These are phyloP conservation scores for Mylabris sibirica DNA, from an alignment of 2,888 invertebrate genomes.

Conservation along the genomic window DNA sequence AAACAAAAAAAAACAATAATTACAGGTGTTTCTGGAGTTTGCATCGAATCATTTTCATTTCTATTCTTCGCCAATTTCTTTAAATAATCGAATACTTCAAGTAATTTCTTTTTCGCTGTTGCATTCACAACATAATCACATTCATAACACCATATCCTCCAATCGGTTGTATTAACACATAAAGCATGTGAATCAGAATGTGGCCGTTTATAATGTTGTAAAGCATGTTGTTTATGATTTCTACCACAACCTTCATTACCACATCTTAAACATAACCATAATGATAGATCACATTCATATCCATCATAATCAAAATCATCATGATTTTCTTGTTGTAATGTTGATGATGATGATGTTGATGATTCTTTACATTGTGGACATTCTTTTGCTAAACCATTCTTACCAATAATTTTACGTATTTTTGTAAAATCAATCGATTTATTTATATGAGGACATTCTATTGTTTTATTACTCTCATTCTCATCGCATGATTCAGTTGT, in stretches of 20 bases:
- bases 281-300: slow-evolving; percentile 62
- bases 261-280: slow-evolving; percentile 86
- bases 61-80: slow-evolving; percentile 64
- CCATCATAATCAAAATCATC: slow-evolving; percentile 47
- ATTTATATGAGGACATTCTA: slow-evolving; percentile 73
- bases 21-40: slow-evolving; percentile 26
- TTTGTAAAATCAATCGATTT: slow-evolving; percentile 72
- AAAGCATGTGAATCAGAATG: slow-evolving; percentile 80
- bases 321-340: slow-evolving; percentile 13
- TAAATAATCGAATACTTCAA: slow-evolving; percentile 77
- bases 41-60: slow-evolving; percentile 12
- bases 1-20: neutral
- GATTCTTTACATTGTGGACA: slow-evolving; percentile 60
- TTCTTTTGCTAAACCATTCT: slow-evolving; percentile 63
- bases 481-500: slow-evolving; percentile 76
- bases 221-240: slow-evolving; percentile 72
- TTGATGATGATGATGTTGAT: slow-evolving; percentile 11
- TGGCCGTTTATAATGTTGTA: slow-evolving; percentile 77
- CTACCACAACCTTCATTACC: slow-evolving; percentile 80
- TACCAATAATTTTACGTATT: slow-evolving; percentile 64
- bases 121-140: slow-evolving; percentile 76
- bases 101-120: slow-evolving; percentile 70
- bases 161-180: slow-evolving; percentile 74
- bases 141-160: slow-evolving; percentile 81
- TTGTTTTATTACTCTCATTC: slow-evolving; percentile 64